Evolutionary conservation across 2,113 vertebrate species (phyloP).

Genomic region (Machaerirhynchus nigripectus): DNA sequence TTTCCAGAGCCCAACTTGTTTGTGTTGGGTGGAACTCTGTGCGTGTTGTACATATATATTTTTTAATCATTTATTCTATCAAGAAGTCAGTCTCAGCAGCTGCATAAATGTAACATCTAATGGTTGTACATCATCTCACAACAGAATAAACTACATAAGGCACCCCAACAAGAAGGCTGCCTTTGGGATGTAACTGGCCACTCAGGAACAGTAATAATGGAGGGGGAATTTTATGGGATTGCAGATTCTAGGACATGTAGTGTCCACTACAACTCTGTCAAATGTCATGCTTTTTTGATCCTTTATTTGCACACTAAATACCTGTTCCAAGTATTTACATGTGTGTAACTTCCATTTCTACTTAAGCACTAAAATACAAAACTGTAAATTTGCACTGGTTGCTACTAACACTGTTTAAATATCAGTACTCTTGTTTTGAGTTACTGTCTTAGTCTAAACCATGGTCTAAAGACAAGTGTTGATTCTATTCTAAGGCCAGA

Average conservation of each 20-base stretch:
- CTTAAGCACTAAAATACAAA: background rate
- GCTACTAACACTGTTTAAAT: background rate
- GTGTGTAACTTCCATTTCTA: background rate
- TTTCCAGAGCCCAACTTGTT: background rate
- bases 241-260: background rate
- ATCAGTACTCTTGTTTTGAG: background rate
- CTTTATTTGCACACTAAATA: background rate
- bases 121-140: background rate
- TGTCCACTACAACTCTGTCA: background rate
- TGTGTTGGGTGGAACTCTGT: background rate
- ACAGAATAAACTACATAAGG: background rate
- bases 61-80: rapidly evolving
- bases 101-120: background rate
- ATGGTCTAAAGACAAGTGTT: background rate
- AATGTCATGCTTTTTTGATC: background rate
- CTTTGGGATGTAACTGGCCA: background rate
- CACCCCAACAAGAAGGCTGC: background rate
- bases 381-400: background rate
- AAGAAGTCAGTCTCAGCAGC: background rate
- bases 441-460: background rate
- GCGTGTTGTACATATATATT: background rate
- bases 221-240: background rate
- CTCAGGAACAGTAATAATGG: background rate
- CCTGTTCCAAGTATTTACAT: background rate
- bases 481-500: background rate